A percentile compares a stretch with the other conserved stretches of the same genome.
Evolutionary conservation across 2,797 vertebrate species (phyloP).

Genomic region (Chiroxiphia lanceolata): DNA sequence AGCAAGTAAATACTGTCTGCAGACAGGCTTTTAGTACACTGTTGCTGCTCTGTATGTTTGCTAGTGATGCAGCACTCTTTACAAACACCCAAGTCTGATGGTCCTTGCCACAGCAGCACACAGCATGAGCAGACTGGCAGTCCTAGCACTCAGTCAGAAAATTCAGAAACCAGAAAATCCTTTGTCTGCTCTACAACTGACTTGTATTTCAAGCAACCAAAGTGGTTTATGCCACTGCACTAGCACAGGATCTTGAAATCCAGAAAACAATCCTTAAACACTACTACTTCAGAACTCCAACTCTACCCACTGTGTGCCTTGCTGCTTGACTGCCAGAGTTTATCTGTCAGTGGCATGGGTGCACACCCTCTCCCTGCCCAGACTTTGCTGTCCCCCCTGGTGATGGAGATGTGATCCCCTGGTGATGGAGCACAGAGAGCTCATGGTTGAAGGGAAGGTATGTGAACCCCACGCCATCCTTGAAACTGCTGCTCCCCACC

Average conservation of each 20-base stretch:
- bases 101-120: background rate
- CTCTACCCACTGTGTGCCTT: background rate
- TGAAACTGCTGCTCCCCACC: background rate
- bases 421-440: background rate
- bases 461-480: fast-evolving
- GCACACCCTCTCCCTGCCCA: background rate
- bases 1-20: background rate
- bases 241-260: background rate
- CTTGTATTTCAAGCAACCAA: background rate
- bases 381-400: background rate
- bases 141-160: background rate
- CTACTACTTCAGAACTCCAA: background rate
- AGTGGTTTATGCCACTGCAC: background rate
- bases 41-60: background rate
- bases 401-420: background rate
- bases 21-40: background rate
- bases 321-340: background rate
- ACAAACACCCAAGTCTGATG: background rate
- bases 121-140: background rate
- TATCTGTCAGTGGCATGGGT: fast-evolving
- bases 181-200: background rate
- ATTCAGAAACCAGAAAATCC: background rate
- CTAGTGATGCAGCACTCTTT: background rate
- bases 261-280: background rate
- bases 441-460: fast-evolving